phyloP scores from a whole-genome alignment of 2,113 vertebrate species.

The Apteryx owenii region DNA sequence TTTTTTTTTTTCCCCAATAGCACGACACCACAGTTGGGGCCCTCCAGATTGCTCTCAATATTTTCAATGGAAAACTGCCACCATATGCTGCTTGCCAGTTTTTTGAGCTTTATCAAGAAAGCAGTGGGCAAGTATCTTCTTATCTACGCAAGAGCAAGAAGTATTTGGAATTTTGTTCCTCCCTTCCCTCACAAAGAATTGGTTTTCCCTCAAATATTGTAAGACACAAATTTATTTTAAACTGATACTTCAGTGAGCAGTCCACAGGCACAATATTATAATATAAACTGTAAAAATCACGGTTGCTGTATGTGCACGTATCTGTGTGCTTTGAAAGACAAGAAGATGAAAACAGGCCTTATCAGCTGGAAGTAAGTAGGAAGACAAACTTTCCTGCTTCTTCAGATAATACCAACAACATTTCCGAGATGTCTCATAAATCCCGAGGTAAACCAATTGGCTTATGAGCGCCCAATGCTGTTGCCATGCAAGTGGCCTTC shows the following conservation, averaged over 20 bases:
- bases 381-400: not conserved
- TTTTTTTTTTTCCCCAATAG: conserved; percentile 26
- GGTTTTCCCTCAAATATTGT: not conserved
- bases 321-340: not conserved
- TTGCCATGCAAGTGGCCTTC: not conserved
- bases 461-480: not conserved
- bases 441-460: not conserved
- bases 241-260: not conserved
- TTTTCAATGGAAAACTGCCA: conserved; percentile 84
- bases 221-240: not conserved
- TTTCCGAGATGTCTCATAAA: not conserved
- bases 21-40: conserved; percentile 87
- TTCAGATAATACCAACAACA: not conserved
- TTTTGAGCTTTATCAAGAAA: conserved; percentile 87
- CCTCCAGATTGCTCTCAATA: conserved; percentile 85
- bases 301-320: not conserved
- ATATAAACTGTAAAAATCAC: not conserved
- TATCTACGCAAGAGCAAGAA: not conserved
- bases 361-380: not conserved
- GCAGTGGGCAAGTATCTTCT: conserved; percentile 81
- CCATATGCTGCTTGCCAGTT: conserved; percentile 89
- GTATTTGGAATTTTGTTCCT: not conserved
- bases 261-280: not conserved
- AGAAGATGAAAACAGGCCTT: not conserved
- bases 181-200: not conserved